Base-by-base conservation (phyloP, 1,140 invertebrate species). In the Drosophila littoralis region DNA sequence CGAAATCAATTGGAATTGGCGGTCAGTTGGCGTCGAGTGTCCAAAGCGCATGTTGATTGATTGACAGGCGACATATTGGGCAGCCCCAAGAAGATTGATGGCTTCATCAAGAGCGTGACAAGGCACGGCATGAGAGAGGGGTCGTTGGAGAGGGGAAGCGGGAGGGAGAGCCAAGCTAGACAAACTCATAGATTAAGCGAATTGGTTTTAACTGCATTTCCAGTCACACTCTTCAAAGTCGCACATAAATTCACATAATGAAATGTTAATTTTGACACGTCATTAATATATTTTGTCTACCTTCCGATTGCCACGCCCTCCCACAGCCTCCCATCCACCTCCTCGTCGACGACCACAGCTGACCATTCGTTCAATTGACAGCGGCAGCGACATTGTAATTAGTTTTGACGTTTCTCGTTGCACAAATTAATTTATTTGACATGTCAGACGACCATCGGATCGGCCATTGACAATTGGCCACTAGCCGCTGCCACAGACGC, bases 361-460 rank as follows among this genome's bases (percentile, higher is more conserved):
- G 57, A 60, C 50, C 42, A 68, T 64, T 67, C 76, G 61, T 60
- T 75, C 52, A 68, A 84, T 83, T 89, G 84, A 90, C 84, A 75
- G 64, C 64, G 33, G 65, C 66, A 48, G 59, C 58, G 75, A 77
- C 73, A 68, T 75, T 69, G 89, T 91, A 91, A 91, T 91, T 91
- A 91, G 89, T 91, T 91, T 91, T 91, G 89, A 91, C 90, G 89
- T 85, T 80, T 80, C 81, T 83, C 81, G 81, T 91, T 91, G 89
- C 89, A 91, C 84, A 91, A 91, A 88, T 91, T 91, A 91, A 91
- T 91, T 91, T 91, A 91, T 91, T 89, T 91, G 89, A 91, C 89
- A 91, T 79, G 79, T 83, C 81, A 76, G 81, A 82, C 79, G 78
- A 73, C 81, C 77, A 75, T 91, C 77, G 81, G 61, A 90, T 83